A percentile compares a stretch with the other conserved stretches of the same genome.
phyloP scores from a whole-genome alignment of 2,888 invertebrate species.

The Antheraea yamamai region DNA sequence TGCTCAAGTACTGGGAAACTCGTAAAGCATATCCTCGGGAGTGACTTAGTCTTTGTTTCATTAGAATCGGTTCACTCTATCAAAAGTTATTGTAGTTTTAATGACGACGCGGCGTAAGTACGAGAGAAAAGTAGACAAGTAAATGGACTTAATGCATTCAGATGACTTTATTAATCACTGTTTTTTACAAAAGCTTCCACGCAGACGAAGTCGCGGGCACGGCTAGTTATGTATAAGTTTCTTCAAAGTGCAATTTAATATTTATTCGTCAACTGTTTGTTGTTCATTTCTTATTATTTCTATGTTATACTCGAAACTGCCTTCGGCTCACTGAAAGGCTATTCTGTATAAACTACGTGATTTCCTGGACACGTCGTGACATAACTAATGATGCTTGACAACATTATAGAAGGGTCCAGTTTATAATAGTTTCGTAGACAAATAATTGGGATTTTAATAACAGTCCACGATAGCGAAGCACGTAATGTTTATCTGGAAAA shows the following conservation, averaged over 20 bases:
- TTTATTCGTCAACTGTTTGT: not conserved
- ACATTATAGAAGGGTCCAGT: not conserved
- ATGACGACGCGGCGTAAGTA: too few species aligned
- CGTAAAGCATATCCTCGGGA: too few species aligned
- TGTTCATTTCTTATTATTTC: not conserved
- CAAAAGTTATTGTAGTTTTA: too few species aligned
- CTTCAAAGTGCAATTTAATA: not conserved
- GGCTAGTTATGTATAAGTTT: not conserved
- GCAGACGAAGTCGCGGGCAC: too few species aligned
- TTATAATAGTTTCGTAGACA: not conserved
- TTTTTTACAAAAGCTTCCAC: too few species aligned
- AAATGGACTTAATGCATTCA: too few species aligned
- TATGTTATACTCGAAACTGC: not conserved
- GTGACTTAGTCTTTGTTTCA: too few species aligned
- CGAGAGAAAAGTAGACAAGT: too few species aligned
- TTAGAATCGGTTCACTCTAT: too few species aligned
- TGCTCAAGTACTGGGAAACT: too few species aligned
- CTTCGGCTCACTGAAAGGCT: not conserved
- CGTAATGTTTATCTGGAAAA: not conserved
- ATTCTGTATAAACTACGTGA: constrained; percentile 3
- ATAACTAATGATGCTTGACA: constrained; percentile 1
- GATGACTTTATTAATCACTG: too few species aligned
- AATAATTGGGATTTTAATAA: not conserved
- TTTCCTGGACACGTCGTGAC: constrained; percentile 4
- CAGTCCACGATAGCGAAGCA: not conserved